Conservation (phyloP, 92 coral and sea anemone genomes). For the Actinostola sp. region DNA sequence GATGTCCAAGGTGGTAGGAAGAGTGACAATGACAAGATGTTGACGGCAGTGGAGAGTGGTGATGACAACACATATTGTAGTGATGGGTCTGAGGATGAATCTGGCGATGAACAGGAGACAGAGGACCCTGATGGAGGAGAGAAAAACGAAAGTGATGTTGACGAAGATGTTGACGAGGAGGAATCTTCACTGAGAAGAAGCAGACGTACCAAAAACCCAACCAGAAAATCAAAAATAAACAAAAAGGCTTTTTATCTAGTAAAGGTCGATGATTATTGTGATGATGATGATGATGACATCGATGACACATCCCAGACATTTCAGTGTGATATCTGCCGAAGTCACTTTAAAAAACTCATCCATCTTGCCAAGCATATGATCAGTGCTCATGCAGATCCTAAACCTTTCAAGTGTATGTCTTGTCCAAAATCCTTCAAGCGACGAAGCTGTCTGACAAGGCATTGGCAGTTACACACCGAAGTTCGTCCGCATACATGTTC, state of each 20-base stretch:
- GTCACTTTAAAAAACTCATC: conserved; percentile 14
- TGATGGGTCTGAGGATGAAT: neutral
- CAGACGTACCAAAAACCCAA: neutral
- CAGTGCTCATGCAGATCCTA: conserved; percentile 36
- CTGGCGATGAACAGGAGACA: neutral
- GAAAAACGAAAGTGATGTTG: neutral
- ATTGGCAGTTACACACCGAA: conserved; percentile 39
- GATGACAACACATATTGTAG: neutral
- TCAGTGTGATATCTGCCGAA: conserved; percentile 26
- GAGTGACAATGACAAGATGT: neutral
- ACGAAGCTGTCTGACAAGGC: conserved; percentile 40
- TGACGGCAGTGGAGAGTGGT: neutral
- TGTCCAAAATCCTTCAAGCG: conserved; percentile 54
- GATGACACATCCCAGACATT: conserved; percentile 5
- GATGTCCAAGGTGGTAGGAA: neutral
- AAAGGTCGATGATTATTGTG: conserved; percentile 3
- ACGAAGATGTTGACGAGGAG: conserved; percentile 19
- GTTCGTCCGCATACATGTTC: conserved; percentile 47
- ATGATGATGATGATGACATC: conserved; percentile 18
- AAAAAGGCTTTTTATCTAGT: neutral
- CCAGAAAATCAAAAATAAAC: conserved; percentile 14
- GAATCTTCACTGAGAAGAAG: conserved; percentile 10
- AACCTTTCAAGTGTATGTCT: conserved; percentile 47
- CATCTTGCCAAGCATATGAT: conserved; percentile 44
- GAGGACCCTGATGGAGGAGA: conserved; percentile 1